phyloP scores from a whole-genome alignment of 2,888 invertebrate species.

The Litoditis marina region DNA sequence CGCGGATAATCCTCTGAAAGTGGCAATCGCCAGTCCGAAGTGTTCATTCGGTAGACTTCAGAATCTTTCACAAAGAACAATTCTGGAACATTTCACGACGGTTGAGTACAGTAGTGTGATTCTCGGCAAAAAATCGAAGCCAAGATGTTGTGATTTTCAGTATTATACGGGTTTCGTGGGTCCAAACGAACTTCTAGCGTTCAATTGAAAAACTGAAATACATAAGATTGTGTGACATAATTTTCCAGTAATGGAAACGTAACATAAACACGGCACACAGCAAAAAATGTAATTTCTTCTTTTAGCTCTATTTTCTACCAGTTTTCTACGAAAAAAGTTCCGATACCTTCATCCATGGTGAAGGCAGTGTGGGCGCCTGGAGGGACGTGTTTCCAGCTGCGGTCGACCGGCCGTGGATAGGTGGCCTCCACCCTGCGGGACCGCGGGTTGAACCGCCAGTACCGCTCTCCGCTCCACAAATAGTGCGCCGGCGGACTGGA shows the following conservation, averaged over 20 bases:
- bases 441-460: slow-evolving; percentile 9
- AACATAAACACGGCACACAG: too few relatives aligned
- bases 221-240: too few relatives aligned
- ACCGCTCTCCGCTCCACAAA: slow-evolving; percentile 10
- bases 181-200: too few relatives aligned
- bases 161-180: too few relatives aligned
- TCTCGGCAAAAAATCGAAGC: too few relatives aligned
- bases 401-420: slow-evolving; percentile 11
- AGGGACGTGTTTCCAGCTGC: slow-evolving; percentile 15
- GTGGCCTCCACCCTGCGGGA: slow-evolving; percentile 5
- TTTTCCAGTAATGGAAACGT: too few relatives aligned
- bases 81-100: too few relatives aligned
- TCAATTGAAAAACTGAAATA: too few relatives aligned
- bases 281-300: too few relatives aligned
- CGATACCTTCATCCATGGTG: slow-evolving; percentile 7
- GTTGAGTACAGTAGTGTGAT: too few relatives aligned
- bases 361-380: slow-evolving; percentile 5
- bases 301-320: too few relatives aligned
- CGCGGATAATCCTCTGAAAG: slow-evolving; percentile 8
- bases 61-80: slow-evolving; percentile 6
- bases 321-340: background rate
- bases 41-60: slow-evolving; percentile 15
- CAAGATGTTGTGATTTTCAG: too few relatives aligned
- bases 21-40: slow-evolving; percentile 3
- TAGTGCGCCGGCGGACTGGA: slow-evolving; percentile 13